Conservation (phyloP, 2,888 invertebrate genomes). For the Patella depressa region DNA sequence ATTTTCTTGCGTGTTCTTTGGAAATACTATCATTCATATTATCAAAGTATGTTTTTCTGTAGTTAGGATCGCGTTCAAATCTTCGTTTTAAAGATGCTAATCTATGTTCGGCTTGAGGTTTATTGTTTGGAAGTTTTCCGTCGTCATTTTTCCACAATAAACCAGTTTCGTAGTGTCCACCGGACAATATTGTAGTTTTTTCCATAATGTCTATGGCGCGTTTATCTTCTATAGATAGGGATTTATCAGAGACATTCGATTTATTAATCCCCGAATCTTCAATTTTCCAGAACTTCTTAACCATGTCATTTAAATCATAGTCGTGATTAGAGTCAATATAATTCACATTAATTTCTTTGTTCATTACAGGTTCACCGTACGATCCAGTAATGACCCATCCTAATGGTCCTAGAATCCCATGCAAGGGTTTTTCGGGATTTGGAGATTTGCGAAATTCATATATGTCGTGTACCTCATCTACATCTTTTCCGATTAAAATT, state of each 20-base stretch:
- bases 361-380: neutral
- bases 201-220: neutral
- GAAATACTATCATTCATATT: too few relatives aligned
- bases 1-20: too few relatives aligned
- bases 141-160: neutral
- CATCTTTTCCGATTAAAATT: constrained; percentile 3
- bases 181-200: neutral
- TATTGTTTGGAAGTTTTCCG: neutral
- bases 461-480: neutral
- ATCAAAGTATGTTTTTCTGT: too few relatives aligned
- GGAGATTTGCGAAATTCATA: neutral
- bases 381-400: neutral
- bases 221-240: neutral
- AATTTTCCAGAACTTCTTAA: neutral
- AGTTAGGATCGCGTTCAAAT: too few relatives aligned
- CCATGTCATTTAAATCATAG: neutral
- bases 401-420: neutral
- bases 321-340: neutral
- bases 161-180: neutral
- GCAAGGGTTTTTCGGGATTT: neutral
- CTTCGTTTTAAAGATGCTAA: too few relatives aligned
- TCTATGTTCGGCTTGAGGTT: neutral
- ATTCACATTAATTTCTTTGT: neutral
- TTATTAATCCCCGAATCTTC: neutral
- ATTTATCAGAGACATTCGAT: neutral